phyloP scores from a whole-genome alignment of 1,140 invertebrate genomes.

The Drosophila truncata region DNA sequence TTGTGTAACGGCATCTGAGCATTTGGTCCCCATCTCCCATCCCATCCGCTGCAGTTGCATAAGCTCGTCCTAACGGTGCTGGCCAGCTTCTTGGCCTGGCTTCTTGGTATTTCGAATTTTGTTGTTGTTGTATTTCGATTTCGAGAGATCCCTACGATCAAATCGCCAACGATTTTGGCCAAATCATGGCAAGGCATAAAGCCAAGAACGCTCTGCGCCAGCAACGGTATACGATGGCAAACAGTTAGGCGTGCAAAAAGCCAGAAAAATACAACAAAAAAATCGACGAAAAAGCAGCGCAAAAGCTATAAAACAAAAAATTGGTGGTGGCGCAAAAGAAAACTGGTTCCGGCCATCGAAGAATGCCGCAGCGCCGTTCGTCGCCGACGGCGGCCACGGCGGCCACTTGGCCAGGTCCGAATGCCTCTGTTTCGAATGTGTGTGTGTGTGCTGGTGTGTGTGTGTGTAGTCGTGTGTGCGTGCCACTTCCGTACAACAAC shows the following conservation, averaged over 20 bases:
- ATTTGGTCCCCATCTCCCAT: constrained; percentile 4
- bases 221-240: constrained; percentile 69
- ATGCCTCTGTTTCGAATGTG: constrained; percentile 23
- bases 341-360: constrained; percentile 79
- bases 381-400: constrained; percentile 30
- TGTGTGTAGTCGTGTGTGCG: constrained; percentile 52
- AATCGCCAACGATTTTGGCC: constrained; percentile 27
- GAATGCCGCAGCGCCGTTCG: constrained; percentile 60
- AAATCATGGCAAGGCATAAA: constrained; percentile 32
- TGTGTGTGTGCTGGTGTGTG: constrained; percentile 6
- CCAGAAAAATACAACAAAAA: constrained; percentile 24
- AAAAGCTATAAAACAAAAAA: constrained; percentile 68
- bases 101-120: not conserved
- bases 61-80: constrained; percentile 40
- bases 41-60: constrained; percentile 27
- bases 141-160: constrained; percentile 30
- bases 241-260: constrained; percentile 80
- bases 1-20: constrained; percentile 52
- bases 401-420: constrained; percentile 65
- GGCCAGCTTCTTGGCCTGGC: constrained; percentile 12
- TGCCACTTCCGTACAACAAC: constrained; percentile 76
- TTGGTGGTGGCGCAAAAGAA: constrained; percentile 72
- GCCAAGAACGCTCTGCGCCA: constrained; percentile 58
- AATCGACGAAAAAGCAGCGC: constrained; percentile 50
- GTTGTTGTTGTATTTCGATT: constrained; percentile 6